These are phyloP conservation scores for Dermolepida albohirtum DNA, from an alignment of 2,888 invertebrate species.

Conservation along the genomic window DNA sequence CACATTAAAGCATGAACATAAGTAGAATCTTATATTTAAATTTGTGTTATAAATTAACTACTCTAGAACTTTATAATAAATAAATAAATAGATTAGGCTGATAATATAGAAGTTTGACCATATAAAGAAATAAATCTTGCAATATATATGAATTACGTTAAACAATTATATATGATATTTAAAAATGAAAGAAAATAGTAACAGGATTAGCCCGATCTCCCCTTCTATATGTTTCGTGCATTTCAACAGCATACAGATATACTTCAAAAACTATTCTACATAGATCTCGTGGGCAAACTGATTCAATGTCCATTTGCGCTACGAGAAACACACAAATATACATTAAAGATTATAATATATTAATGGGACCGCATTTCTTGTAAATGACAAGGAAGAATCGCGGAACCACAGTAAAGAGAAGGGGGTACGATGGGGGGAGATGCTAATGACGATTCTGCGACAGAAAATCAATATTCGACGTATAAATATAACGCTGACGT, in stretches of 20 bases:
- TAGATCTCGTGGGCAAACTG: constrained; percentile 46
- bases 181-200: constrained; percentile 57
- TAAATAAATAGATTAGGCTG: constrained; percentile 29
- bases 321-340: constrained; percentile 52
- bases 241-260: constrained; percentile 86
- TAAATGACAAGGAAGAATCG: constrained; percentile 36
- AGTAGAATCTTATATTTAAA: too few relatives aligned
- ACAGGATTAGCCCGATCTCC: constrained; percentile 67
- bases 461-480: constrained; percentile 36
- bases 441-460: constrained; percentile 46
- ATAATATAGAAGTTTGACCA: constrained; percentile 49
- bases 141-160: constrained; percentile 46
- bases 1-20: too few relatives aligned
- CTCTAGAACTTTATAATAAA: constrained; percentile 6
- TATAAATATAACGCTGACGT: constrained; percentile 20
- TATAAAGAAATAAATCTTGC: constrained; percentile 41
- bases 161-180: constrained; percentile 41
- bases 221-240: constrained; percentile 91
- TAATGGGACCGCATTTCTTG: constrained; percentile 46
- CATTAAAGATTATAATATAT: constrained; percentile 50
- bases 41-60: too few relatives aligned
- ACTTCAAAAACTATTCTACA: constrained; percentile 50
- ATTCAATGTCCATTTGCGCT: constrained; percentile 37
- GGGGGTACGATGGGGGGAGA: constrained; percentile 47
- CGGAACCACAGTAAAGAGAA: constrained; percentile 42